These are phyloP conservation scores for Alces alces DNA, from an alignment of 2,113 vertebrate genomes.

Conservation along the genomic window DNA sequence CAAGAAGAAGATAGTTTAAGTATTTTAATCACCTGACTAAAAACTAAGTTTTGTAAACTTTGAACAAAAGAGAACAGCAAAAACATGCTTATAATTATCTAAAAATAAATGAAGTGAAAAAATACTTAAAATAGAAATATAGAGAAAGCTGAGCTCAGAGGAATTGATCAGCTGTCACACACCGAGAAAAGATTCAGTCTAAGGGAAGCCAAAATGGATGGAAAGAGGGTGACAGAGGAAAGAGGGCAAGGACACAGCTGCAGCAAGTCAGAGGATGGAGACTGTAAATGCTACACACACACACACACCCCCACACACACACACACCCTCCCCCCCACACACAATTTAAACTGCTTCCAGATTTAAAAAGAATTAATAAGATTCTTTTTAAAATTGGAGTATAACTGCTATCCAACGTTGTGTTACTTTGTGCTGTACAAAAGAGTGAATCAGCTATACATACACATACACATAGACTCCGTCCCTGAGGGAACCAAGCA, in stretches of 20 bases:
- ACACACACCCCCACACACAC: not conserved
- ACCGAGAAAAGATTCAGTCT: not conserved
- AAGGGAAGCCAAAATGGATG: rapidly evolving
- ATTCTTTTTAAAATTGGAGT: not conserved
- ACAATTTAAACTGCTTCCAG: not conserved
- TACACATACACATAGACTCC: rapidly evolving
- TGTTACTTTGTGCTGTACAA: not conserved
- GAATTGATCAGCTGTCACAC: not conserved
- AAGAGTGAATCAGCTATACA: not conserved
- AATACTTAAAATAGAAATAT: not conserved
- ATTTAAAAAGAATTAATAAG: not conserved
- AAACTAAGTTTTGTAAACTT: not conserved
- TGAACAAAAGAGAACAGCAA: not conserved
- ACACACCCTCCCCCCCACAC: too few species aligned
- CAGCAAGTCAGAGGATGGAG: rapidly evolving
- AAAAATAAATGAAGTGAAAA: not conserved
- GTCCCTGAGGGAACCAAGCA: not conserved
- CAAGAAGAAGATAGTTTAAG: not conserved
- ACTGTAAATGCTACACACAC: not conserved
- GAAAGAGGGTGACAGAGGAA: not conserved
- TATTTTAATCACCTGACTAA: not conserved
- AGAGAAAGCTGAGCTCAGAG: not conserved
- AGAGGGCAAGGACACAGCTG: rapidly evolving
- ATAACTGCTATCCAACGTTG: not conserved
- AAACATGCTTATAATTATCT: not conserved